These are phyloP conservation scores for Cnemophilus loriae DNA, from an alignment of 2,113 vertebrate species.

Conservation along the genomic window DNA sequence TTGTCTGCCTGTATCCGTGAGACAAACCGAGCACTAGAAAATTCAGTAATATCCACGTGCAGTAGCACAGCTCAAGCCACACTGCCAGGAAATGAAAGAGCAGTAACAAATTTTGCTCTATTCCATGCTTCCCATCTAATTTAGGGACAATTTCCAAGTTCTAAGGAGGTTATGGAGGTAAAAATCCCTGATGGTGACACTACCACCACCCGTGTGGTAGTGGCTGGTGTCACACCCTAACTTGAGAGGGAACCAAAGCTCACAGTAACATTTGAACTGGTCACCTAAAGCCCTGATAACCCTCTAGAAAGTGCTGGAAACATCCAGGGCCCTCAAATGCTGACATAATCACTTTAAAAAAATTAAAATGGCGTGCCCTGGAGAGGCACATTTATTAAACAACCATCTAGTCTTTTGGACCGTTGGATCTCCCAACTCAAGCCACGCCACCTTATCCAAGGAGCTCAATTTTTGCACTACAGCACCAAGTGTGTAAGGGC, in stretches of 20 bases:
- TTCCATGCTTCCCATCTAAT: background rate
- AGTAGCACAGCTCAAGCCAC: background rate
- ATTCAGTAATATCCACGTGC: rapidly evolving
- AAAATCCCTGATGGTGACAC: background rate
- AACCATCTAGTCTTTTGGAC: background rate
- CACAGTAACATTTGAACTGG: background rate
- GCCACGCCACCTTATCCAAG: rapidly evolving
- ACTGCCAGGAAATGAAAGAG: background rate
- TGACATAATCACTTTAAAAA: background rate
- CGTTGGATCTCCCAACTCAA: background rate
- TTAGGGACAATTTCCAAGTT: background rate
- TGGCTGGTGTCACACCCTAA: background rate
- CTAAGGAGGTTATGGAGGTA: background rate
- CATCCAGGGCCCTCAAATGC: background rate
- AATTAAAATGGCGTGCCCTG: background rate
- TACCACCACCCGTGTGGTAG: rapidly evolving
- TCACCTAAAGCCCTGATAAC: background rate
- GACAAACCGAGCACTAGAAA: background rate
- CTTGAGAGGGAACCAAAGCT: background rate
- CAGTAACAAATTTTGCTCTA: background rate
- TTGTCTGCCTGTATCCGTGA: background rate
- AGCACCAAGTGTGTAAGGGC: background rate
- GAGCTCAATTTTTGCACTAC: background rate
- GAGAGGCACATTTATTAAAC: background rate
- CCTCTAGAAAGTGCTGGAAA: background rate